Conservation (phyloP, 2,113 vertebrate genomes). For the Sorex araneus region DNA sequence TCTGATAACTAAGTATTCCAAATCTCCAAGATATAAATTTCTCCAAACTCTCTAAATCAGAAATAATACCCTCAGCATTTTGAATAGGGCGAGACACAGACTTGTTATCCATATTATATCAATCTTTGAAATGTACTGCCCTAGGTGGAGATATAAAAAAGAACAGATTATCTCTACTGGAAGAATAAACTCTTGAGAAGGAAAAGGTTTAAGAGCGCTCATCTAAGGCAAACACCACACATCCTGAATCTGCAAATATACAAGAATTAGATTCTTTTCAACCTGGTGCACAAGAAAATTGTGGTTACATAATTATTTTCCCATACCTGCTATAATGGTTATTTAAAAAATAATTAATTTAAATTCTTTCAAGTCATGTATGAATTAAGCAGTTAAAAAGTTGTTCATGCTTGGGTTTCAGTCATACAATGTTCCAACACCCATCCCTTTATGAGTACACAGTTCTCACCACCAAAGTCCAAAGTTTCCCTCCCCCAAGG, state of each 20-base stretch:
- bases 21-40: constrained; percentile 24
- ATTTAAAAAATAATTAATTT: no score
- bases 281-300: not conserved
- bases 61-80: constrained; percentile 73
- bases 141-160: constrained; percentile 67
- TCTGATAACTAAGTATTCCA: constrained; percentile 49
- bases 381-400: no score
- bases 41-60: constrained; percentile 61
- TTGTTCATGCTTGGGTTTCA: no score
- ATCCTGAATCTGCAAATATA: constrained; percentile 27
- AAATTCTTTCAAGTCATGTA: no score
- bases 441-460: no score
- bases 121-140: constrained; percentile 57
- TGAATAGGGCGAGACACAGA: constrained; percentile 64
- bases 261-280: not conserved
- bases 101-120: constrained; percentile 65
- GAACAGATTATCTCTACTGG: constrained; percentile 62
- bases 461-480: no score
- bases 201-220: constrained; percentile 51
- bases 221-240: constrained; percentile 46
- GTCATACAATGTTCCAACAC: no score
- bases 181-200: constrained; percentile 72
- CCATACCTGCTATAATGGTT: not conserved
- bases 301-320: constrained; percentile 38
- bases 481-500: no score